phyloP scores from a whole-genome alignment of 2,888 invertebrate species.

The Chrysina gloriosa region DNA sequence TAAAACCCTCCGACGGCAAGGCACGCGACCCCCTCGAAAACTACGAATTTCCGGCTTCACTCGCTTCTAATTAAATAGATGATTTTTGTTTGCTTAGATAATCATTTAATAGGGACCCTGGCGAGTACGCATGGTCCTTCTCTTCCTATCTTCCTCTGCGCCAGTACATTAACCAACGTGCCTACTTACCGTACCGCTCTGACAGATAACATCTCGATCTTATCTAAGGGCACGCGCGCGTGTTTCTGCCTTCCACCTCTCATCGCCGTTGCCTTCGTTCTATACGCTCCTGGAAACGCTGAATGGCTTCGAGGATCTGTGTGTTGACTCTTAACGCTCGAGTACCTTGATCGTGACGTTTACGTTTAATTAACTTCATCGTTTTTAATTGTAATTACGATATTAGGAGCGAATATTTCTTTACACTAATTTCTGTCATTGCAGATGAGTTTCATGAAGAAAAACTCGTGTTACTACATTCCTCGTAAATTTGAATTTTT shows the following conservation, averaged over 20 bases:
- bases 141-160: not conserved
- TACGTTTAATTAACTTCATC: conserved; percentile 4
- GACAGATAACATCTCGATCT: conserved; percentile 53
- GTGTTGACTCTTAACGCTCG: conserved; percentile 16
- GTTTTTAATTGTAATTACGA: not conserved
- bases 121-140: conserved; percentile 33
- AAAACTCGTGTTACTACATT: too few relatives aligned
- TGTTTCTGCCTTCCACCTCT: conserved; percentile 42
- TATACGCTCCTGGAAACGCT: conserved; percentile 7
- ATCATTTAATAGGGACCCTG: conserved; percentile 66
- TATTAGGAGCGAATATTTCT: not conserved
- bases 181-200: conserved; percentile 61
- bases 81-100: conserved; percentile 68
- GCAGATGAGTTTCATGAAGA: too few relatives aligned
- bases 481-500: too few relatives aligned
- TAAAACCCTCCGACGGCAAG: conserved; percentile 1
- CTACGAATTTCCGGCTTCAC: conserved; percentile 61
- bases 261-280: not conserved
- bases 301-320: conserved; percentile 4
- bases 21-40: conserved; percentile 60
- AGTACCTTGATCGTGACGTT: conserved; percentile 4
- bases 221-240: conserved; percentile 50
- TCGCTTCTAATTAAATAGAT: conserved; percentile 66
- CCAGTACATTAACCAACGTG: conserved; percentile 62
- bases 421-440: not conserved